Base-by-base conservation (phyloP, 2,797 vertebrate species). In the Ataeniobius toweri region DNA sequence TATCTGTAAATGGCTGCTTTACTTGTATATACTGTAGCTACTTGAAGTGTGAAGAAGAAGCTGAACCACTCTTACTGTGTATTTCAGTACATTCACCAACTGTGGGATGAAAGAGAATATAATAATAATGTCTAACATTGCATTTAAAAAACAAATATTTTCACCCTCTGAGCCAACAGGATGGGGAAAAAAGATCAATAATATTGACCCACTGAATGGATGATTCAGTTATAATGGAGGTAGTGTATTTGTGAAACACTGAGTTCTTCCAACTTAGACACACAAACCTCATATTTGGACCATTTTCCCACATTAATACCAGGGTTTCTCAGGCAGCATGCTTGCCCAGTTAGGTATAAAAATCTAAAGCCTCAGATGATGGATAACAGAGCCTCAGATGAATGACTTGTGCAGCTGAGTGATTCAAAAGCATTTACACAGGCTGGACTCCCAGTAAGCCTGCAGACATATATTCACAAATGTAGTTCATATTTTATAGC, bases 271-370 rank as follows among this genome's bases (percentile, higher is more conserved):
- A 16, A 78, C 31, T 77, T 24, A 85, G 67, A 83, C 69, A 65
- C 22, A 76, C 51, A 59, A 26, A 76, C 6, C 16, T 16, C 3
- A 50, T 28, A 24, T 6, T 31, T 68, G 9, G 24, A 51, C 28
- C 13, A 10, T 28, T 20, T 48, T 80, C 58, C 53, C 36, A 22
- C 7, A 71, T 80, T 76, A 67, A 87, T 73, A 77, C 36, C 63
- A 59, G 75, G 74, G 78, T 85, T 72, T 85, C 74, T 71, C 61
- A 39, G 75, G 59, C 1, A 14, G 22, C 69, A 69, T 50, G 71
- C 80, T 85, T 26, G 82, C 82, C 76, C 77, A 78, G 41, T 89
- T 84, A 80, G 83, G 88, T 83, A 79, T 83, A 78, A 84, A 83
- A 76, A 78, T 76, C 28, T 73, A 63, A 80, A 85, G 75, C 81